A percentile compares a stretch with the other conserved stretches of the same genome.
These are phyloP conservation scores for Cataglyphis rosenhaueri DNA, from an alignment of 2,888 invertebrate species.

Conservation along the genomic window DNA sequence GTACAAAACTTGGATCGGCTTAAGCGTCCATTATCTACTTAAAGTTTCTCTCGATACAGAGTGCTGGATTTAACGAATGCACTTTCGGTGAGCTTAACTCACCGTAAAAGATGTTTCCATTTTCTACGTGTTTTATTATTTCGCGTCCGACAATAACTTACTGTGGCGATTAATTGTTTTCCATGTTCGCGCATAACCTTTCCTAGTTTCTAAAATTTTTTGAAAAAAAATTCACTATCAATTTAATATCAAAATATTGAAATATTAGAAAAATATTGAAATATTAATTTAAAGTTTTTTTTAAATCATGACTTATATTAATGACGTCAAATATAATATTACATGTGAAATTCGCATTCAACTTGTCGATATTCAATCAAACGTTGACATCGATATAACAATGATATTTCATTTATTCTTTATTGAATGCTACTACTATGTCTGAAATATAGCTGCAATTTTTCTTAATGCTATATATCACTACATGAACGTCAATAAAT, in stretches of 20 bases:
- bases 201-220: constrained; percentile 19
- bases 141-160: background rate
- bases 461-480: constrained; percentile 7
- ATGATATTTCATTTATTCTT: constrained; percentile 4
- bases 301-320: background rate
- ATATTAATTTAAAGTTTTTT: background rate
- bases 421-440: background rate
- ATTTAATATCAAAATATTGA: background rate
- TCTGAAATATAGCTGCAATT: background rate
- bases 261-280: background rate
- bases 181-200: constrained; percentile 18
- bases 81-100: constrained; percentile 9
- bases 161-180: constrained; percentile 9
- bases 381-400: background rate
- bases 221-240: background rate
- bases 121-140: constrained; percentile 8
- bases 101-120: constrained; percentile 28
- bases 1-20: constrained; percentile 16
- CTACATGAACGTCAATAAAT: background rate
- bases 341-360: background rate
- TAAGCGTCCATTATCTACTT: constrained; percentile 40
- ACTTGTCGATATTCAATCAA: constrained; percentile 9
- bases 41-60: constrained; percentile 30
- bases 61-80: constrained; percentile 31
- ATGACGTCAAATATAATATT: background rate